These are phyloP conservation scores for Physella acuta DNA, from an alignment of 1,140 invertebrate genomes.

Conservation along the genomic window DNA sequence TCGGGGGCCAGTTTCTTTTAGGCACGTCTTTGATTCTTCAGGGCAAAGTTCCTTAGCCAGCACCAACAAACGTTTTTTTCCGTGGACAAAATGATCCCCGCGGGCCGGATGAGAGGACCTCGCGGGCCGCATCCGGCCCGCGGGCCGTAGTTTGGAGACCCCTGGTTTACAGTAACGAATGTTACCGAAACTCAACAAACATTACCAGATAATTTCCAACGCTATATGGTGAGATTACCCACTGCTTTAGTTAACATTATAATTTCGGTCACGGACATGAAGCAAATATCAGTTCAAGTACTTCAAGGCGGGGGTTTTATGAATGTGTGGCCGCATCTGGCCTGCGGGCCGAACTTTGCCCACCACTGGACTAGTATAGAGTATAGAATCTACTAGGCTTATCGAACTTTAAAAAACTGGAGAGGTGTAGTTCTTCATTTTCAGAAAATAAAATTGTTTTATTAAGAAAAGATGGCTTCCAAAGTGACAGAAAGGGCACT, in stretches of 20 bases:
- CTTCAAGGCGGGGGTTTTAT: not conserved
- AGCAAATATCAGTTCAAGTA: not conserved
- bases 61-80: no score
- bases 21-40: no score
- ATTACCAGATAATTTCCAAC: no score
- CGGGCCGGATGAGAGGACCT: no score
- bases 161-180: no score
- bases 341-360: not conserved
- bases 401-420: not conserved
- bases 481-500: conserved; percentile 37
- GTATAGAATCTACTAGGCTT: not conserved
- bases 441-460: not conserved
- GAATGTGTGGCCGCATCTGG: not conserved
- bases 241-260: not conserved
- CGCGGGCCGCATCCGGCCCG: no score
- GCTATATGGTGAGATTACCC: not conserved
- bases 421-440: not conserved
- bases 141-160: no score
- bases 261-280: not conserved
- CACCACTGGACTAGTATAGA: not conserved
- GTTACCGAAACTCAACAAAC: no score
- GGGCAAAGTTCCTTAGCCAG: no score
- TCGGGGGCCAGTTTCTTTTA: no score
- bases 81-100: no score
- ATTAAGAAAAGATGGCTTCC: conserved; percentile 15